A percentile compares a stretch with the other conserved stretches of the same genome.
phyloP scores from a whole-genome alignment of 2,797 vertebrate genomes.

The Discoglossus pictus region DNA sequence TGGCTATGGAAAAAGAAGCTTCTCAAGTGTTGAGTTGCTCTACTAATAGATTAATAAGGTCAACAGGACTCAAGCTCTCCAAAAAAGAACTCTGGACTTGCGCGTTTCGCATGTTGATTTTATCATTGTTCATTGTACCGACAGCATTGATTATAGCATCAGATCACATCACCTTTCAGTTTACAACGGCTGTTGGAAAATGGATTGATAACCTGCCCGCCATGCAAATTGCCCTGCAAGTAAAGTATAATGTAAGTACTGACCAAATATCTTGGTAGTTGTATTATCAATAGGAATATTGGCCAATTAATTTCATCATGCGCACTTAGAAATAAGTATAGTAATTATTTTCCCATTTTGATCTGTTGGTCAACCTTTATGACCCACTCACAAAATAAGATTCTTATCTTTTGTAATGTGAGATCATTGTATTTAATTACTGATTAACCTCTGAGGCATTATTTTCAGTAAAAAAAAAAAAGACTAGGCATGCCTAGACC shows the following conservation, averaged over 20 bases:
- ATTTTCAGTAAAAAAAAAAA: no score
- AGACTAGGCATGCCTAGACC: no score
- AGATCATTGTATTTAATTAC: no score
- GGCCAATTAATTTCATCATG: no score
- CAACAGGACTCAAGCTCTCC: conserved; percentile 69
- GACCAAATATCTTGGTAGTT: no score
- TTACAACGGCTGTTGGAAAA: conserved; percentile 65
- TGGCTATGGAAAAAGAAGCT: conserved; percentile 52
- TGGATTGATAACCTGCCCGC: conserved; percentile 77
- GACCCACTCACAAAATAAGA: no score
- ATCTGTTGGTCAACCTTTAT: no score
- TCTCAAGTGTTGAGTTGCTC: conserved; percentile 53
- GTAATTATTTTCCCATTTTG: no score
- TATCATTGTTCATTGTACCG: conserved; percentile 73
- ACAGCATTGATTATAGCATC: conserved; percentile 67
- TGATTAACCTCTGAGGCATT: no score
- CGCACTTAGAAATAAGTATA: no score
- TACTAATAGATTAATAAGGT: conserved; percentile 60
- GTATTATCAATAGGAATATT: no score
- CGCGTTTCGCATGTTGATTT: conserved; percentile 67
- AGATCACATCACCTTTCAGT: conserved; percentile 75
- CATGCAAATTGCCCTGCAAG: conserved; percentile 67
- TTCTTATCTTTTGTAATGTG: no score
- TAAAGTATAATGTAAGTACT: conserved; percentile 78
- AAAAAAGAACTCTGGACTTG: conserved; percentile 72